Evolutionary conservation across 1,140 invertebrate species (phyloP), one percentile per base, ranked within the genome.

Genomic region (Dreissena polymorpha): DNA sequence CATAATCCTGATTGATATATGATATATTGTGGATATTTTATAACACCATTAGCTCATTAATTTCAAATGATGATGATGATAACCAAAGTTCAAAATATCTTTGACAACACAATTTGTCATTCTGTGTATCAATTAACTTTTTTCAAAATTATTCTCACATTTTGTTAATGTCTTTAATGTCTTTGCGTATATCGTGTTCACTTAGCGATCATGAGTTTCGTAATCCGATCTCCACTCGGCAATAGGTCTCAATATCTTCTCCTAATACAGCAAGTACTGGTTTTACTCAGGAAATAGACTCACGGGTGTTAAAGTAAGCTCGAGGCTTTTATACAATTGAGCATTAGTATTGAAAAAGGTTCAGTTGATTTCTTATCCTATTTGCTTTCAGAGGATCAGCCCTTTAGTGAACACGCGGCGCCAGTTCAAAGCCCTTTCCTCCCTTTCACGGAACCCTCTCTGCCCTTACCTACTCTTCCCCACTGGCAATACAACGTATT

Each of bases 401-500:
- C 25, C 81, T 10, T 13, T 83, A 13, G 53, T 76, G 12, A 83
- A 70, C 25, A 83, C 73, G 16, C n/a, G 14, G 39, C 29, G 81
- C 53, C 72, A 75, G 53, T 75, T 70, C 65, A n/a, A 21, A 0
- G 73, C 64, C 29, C 51, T 83, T 12, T 49, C 72, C 16, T 53
- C 16, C 25, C 27, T 83, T n/a, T 21, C 67, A 6, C 23, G n/a
- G 21, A 83, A 65, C 50, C 72, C 73, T 14, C 50, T 83, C 10
- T 76, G 73, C 49, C 39, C 25, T 14, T 21, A 75, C 64, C 50
- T 83, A 8, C 72, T 83, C 5, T 60, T 57, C 55, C 81, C 81
- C 18, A 71, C 73, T 0, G n/a, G 53, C n/a, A 83, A 77, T n/a
- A 23, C 60, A n/a, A 69, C 72, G 53, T 83, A 70, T 49, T 70